Percentiles rank a stretch among this genome's conserved stretches.
These are phyloP conservation scores for Periphyllus acericola DNA, from an alignment of 2,888 invertebrate species.

Conservation along the genomic window DNA sequence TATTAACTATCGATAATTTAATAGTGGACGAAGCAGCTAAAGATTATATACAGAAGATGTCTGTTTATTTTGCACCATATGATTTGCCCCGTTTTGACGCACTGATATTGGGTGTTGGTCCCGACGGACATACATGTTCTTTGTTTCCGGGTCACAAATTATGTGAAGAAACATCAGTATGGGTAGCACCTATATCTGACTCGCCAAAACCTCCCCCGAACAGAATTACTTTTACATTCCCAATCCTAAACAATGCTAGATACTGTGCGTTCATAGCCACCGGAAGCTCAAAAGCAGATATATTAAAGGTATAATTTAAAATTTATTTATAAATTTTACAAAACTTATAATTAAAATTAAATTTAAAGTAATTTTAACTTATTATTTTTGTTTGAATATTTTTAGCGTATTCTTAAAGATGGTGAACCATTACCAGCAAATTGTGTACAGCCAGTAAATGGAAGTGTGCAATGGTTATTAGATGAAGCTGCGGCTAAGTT, in stretches of 20 bases:
- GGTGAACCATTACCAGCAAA: constrained; percentile 82
- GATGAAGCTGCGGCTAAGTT: constrained; percentile 64
- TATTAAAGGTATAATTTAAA: constrained; percentile 77
- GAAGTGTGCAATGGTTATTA: constrained; percentile 74
- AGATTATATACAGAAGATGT: constrained; percentile 78
- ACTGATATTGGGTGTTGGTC: constrained; percentile 93
- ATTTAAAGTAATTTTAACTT: neutral
- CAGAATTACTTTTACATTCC: constrained; percentile 90
- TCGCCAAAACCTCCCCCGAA: constrained; percentile 96
- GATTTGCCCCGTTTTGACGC: constrained; percentile 83
- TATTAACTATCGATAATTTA: constrained; percentile 64
- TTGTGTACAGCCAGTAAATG: constrained; percentile 77
- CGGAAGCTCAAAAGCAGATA: constrained; percentile 88
- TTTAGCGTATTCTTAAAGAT: constrained; percentile 81
- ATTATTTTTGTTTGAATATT: constrained; percentile 65
- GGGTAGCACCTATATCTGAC: constrained; percentile 87
- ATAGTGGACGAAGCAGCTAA: constrained; percentile 80
- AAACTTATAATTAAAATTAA: too few relatives aligned
- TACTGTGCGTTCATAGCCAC: constrained; percentile 85
- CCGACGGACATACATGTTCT: constrained; percentile 98
- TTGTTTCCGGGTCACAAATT: constrained; percentile 86
- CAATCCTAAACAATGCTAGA: constrained; percentile 86
- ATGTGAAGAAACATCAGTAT: constrained; percentile 73
- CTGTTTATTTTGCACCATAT: constrained; percentile 72
- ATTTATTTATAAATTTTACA: neutral